Evolutionary conservation across 2,113 vertebrate genomes (phyloP).

Genomic region (Phainopepla nitens): DNA sequence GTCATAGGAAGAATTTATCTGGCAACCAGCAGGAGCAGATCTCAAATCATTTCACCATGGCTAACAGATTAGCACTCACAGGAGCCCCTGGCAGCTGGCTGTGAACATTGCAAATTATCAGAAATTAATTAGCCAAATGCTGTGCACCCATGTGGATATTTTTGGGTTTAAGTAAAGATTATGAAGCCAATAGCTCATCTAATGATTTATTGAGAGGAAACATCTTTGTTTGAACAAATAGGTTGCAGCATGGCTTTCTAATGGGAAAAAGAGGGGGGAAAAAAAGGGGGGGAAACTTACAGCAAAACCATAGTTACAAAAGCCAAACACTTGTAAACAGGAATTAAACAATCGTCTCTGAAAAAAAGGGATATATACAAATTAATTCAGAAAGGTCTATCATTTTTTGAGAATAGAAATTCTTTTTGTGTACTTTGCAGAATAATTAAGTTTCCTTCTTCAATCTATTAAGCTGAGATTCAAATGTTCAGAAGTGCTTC

Average conservation of each 20-base stretch:
- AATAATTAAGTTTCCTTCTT: background rate
- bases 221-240: background rate
- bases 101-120: conserved; percentile 35
- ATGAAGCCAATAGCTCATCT: conserved; percentile 2
- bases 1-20: conserved; percentile 67
- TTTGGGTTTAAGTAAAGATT: conserved; percentile 54
- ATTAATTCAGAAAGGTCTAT: background rate
- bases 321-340: conserved; percentile 22
- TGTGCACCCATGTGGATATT: conserved; percentile 58
- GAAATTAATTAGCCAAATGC: conserved; percentile 61
- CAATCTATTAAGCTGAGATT: background rate
- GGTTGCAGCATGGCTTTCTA: background rate
- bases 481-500: background rate
- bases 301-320: background rate
- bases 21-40: conserved; percentile 59
- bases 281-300: fast-evolving
- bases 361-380: background rate
- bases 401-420: background rate
- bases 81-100: conserved; percentile 45
- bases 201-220: conserved; percentile 19
- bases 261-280: background rate
- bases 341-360: background rate
- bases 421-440: background rate
- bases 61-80: conserved; percentile 36
- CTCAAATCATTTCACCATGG: conserved; percentile 25